Percentiles rank a stretch among this genome's conserved stretches.
These are phyloP conservation scores for Crenichthys baileyi DNA, from an alignment of 2,797 vertebrate genomes.

Conservation along the genomic window DNA sequence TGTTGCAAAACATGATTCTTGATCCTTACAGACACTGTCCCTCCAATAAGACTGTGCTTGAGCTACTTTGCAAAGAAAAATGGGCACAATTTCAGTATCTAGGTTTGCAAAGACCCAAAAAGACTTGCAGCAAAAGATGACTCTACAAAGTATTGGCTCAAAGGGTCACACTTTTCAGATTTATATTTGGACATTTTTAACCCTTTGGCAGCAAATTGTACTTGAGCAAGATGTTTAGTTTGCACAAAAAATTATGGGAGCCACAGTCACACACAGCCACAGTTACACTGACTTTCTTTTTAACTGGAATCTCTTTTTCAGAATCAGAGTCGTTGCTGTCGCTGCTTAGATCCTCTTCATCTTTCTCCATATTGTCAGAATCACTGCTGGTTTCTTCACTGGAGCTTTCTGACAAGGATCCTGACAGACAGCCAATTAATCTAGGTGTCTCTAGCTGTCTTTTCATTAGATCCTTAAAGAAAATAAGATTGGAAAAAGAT, in stretches of 20 bases:
- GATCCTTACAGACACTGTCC: not conserved
- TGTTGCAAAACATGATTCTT: not conserved
- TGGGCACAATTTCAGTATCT: not conserved
- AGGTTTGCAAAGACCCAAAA: not conserved
- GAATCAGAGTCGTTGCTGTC: conserved; percentile 90
- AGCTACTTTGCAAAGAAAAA: not conserved
- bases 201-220: not conserved
- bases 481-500: not conserved
- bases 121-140: not conserved
- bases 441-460: conserved; percentile 87
- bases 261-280: not conserved
- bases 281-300: conserved; percentile 82
- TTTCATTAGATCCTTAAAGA: conserved; percentile 83
- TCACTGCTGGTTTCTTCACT: conserved; percentile 90
- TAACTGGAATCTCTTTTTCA: conserved; percentile 82
- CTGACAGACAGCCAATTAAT: conserved; percentile 91
- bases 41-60: not conserved
- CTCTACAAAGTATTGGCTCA: not conserved
- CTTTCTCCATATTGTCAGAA: conserved; percentile 88
- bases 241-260: not conserved
- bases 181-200: not conserved
- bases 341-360: conserved; percentile 86
- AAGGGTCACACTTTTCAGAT: not conserved
- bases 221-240: not conserved
- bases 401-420: conserved; percentile 89